Evolutionary conservation across 53 echinoderm and acorn worm species (phyloP).

Genomic region (Apostichopus leukothele): DNA sequence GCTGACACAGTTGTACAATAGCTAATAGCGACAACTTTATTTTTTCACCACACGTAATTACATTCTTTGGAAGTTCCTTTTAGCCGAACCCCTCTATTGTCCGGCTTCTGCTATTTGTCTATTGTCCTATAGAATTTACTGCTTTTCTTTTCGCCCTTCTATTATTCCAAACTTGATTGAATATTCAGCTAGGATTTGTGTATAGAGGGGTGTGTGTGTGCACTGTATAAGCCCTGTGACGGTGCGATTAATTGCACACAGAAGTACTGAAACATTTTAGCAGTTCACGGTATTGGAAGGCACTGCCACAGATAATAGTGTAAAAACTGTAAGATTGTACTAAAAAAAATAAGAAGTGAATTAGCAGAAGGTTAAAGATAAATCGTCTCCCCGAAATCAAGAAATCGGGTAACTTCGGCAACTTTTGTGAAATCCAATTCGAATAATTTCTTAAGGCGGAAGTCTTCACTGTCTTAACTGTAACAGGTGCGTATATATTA

Average conservation of each 20-base stretch:
- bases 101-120: slow-evolving; percentile 28
- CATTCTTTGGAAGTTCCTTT: slow-evolving; percentile 46
- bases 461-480: background rate
- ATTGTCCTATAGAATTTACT: slow-evolving; percentile 34
- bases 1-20: slow-evolving; percentile 36
- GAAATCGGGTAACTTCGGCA: background rate
- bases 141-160: slow-evolving; percentile 40
- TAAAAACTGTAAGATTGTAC: background rate
- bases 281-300: background rate
- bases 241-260: background rate
- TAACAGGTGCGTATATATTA: too few species aligned
- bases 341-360: too few species aligned
- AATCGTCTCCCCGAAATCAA: background rate
- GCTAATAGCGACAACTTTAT: slow-evolving; percentile 16
- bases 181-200: slow-evolving; percentile 41
- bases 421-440: background rate
- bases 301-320: background rate
- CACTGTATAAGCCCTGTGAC: slow-evolving; percentile 37
- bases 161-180: slow-evolving; percentile 41
- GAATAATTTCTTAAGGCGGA: background rate
- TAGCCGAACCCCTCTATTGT: slow-evolving; percentile 40
- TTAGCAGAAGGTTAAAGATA: background rate
- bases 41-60: slow-evolving; percentile 35
- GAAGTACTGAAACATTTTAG: background rate
- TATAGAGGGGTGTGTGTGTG: slow-evolving; percentile 25